A percentile compares a stretch with the other conserved stretches of the same genome.
phyloP scores from a whole-genome alignment of 1,140 invertebrate genomes.

The Paraescarpia echinospica region DNA sequence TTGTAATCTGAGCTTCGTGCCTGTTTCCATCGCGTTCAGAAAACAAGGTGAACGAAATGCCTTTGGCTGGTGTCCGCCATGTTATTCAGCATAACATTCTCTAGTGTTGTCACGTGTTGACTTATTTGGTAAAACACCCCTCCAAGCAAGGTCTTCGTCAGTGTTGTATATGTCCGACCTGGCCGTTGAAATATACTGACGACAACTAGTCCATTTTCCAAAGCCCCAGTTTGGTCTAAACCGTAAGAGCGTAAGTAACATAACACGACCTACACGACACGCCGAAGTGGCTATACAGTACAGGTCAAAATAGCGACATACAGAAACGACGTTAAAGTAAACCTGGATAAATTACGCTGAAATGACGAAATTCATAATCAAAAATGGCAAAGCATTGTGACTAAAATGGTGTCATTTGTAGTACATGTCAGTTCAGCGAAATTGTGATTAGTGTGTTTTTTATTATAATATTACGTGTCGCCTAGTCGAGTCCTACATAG shows the following conservation, averaged over 20 bases:
- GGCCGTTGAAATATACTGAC: not conserved
- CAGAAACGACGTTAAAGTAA: not conserved
- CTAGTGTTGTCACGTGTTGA: slow-evolving; percentile 4
- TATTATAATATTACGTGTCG: not conserved
- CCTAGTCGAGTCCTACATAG: not conserved
- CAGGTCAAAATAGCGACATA: not conserved
- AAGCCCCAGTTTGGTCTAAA: not conserved
- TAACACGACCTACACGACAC: not conserved
- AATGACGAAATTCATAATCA: not conserved
- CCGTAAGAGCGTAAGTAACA: not conserved
- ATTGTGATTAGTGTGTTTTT: not conserved
- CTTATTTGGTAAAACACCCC: slow-evolving; percentile 5
- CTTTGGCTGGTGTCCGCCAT: slow-evolving; percentile 3
- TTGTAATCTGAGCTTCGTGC: not conserved
- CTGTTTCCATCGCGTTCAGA: not conserved
- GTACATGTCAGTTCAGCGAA: not conserved
- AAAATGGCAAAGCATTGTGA: not conserved
- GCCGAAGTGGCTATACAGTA: not conserved
- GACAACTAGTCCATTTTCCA: not conserved
- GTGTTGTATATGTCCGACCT: not conserved
- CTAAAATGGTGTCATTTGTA: not conserved
- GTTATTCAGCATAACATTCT: not conserved
- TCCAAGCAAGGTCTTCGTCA: not conserved
- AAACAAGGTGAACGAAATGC: slow-evolving; percentile 5
- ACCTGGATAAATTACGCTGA: not conserved